Percentiles rank a stretch among this genome's conserved stretches.
Evolutionary conservation across 2,888 invertebrate species (phyloP).

Genomic region (Rhamphomyia laevipes): DNA sequence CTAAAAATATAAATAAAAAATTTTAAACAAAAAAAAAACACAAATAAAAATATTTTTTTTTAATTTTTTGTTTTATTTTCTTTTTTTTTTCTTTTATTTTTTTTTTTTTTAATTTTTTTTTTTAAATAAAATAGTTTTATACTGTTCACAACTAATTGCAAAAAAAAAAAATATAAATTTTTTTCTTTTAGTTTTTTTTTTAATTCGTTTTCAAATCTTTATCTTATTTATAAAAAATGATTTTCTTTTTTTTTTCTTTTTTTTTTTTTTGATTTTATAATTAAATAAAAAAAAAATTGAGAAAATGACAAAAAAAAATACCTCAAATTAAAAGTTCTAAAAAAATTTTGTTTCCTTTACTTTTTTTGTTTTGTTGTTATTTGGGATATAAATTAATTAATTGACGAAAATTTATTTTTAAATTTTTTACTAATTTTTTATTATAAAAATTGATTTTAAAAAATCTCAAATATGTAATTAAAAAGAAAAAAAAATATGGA

Average conservation of each 20-base stretch:
- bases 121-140: constrained; percentile 15
- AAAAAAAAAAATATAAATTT: constrained; percentile 5
- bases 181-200: not conserved
- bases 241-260: not conserved
- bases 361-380: too few species aligned
- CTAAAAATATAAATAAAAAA: too few species aligned
- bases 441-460: not conserved
- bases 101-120: constrained; percentile 11
- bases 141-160: constrained; percentile 15
- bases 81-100: not conserved
- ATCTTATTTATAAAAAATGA: not conserved
- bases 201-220: too few species aligned
- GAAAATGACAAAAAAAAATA: not conserved
- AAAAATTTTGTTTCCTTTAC: not conserved
- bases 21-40: too few species aligned
- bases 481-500: not conserved
- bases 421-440: not conserved
- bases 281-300: not conserved
- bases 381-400: too few species aligned
- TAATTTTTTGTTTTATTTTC: too few species aligned
- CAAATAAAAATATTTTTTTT: too few species aligned
- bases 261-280: not conserved
- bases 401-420: too few species aligned
- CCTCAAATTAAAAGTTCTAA: too few species aligned
- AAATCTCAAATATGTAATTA: not conserved